phyloP scores from a whole-genome alignment of 1,140 invertebrate genomes.

The Rhopalosiphum padi region DNA sequence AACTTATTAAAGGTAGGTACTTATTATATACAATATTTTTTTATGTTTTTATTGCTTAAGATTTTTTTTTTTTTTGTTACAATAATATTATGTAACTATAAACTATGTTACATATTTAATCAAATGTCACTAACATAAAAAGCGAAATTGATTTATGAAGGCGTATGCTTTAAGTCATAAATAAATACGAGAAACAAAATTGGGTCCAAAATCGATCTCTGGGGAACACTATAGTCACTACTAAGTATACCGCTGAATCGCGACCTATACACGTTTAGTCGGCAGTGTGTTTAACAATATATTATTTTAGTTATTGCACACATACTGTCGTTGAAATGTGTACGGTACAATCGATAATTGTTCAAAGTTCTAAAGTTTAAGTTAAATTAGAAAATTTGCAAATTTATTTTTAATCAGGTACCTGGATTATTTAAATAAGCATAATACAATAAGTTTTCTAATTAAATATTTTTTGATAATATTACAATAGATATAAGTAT shows the following conservation, averaged over 20 bases:
- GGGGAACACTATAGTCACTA: background rate
- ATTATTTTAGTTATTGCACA: background rate
- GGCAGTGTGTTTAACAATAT: background rate
- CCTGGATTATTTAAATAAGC: background rate
- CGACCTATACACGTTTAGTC: background rate
- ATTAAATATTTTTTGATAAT: background rate
- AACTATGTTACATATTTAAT: constrained; percentile 4
- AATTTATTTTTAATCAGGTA: background rate
- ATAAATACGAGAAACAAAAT: constrained; percentile 15
- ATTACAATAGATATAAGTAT: background rate
- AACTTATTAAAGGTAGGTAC: background rate
- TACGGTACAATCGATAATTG: background rate
- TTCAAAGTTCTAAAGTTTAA: background rate
- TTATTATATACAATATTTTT: background rate
- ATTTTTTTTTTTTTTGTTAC: no score
- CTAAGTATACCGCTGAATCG: background rate
- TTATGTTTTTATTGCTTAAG: background rate
- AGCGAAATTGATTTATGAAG: background rate
- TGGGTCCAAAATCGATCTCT: constrained; percentile 2
- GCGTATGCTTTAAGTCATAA: background rate
- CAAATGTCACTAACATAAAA: constrained; percentile 9
- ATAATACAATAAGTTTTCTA: background rate
- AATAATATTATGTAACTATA: background rate
- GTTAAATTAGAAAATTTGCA: background rate
- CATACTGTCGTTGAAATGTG: background rate